Conservation (phyloP, 2,113 vertebrate genomes). For the Callionymus lyra region DNA sequence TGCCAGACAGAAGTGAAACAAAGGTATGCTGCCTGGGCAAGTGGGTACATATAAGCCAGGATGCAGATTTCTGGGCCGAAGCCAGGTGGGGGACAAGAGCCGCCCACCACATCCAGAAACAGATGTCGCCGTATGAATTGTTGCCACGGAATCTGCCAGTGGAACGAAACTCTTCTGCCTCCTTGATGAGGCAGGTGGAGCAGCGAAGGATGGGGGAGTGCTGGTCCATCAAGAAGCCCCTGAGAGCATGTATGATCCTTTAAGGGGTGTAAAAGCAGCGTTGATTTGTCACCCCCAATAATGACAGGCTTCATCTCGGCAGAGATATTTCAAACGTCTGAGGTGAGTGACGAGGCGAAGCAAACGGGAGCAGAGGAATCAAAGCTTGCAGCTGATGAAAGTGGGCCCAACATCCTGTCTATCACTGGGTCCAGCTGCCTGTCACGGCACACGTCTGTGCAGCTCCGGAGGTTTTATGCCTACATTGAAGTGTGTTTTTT, state of each 20-base stretch:
- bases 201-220: conserved; percentile 19
- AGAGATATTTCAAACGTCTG: conserved; percentile 23
- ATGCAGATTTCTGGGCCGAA: conserved; percentile 14
- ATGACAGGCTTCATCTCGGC: conserved; percentile 17
- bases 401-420: conserved; percentile 31
- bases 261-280: conserved; percentile 5
- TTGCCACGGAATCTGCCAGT: conserved; percentile 47
- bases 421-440: conserved; percentile 33
- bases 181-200: not conserved
- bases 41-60: conserved; percentile 7
- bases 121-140: conserved; percentile 50
- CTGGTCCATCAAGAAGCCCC: conserved; percentile 2
- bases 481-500: conserved; percentile 13
- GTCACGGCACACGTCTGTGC: conserved; percentile 32
- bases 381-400: conserved; percentile 40
- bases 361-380: conserved; percentile 33
- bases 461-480: conserved; percentile 11
- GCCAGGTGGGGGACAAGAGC: conserved; percentile 28
- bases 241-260: not conserved
- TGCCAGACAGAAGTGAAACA: conserved; percentile 1
- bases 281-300: conserved; percentile 9
- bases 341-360: conserved; percentile 24
- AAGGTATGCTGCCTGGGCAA: conserved; percentile 1
- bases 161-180: conserved; percentile 17
- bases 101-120: conserved; percentile 33